Evolutionary conservation across 2,113 vertebrate species (phyloP).

Genomic region (Austrofundulus limnaeus): DNA sequence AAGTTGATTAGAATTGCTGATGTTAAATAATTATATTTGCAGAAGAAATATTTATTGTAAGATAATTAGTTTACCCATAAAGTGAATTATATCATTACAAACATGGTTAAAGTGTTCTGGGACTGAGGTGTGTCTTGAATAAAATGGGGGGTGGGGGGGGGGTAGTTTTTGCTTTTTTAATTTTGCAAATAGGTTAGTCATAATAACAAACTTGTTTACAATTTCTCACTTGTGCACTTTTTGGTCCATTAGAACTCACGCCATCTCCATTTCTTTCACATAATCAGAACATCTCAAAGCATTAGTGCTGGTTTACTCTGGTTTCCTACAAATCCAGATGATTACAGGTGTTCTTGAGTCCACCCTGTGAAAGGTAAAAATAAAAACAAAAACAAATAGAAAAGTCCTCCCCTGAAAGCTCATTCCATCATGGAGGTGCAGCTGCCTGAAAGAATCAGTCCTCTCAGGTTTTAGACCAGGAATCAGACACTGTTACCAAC

Average conservation of each 20-base stretch:
- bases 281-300: neutral
- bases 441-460: too few species aligned
- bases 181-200: neutral
- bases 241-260: neutral
- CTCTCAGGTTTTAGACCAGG: too few species aligned
- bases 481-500: too few species aligned
- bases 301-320: neutral
- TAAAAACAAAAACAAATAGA: too few species aligned
- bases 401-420: too few species aligned
- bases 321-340: neutral
- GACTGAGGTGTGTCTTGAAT: neutral
- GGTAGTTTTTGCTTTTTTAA: neutral
- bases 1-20: constrained; percentile 2
- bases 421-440: too few species aligned
- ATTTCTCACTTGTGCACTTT: too few species aligned
- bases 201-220: neutral
- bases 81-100: constrained; percentile 18
- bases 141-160: neutral
- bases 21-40: constrained; percentile 12
- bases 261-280: neutral
- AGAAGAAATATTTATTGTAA: constrained; percentile 5
- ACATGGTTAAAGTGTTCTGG: constrained; percentile 4
- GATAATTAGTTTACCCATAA: constrained; percentile 16
- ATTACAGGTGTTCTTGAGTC: neutral
- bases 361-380: neutral